Evolutionary conservation across 2,888 invertebrate species (phyloP).

Genomic region (Fragum whitleyi): DNA sequence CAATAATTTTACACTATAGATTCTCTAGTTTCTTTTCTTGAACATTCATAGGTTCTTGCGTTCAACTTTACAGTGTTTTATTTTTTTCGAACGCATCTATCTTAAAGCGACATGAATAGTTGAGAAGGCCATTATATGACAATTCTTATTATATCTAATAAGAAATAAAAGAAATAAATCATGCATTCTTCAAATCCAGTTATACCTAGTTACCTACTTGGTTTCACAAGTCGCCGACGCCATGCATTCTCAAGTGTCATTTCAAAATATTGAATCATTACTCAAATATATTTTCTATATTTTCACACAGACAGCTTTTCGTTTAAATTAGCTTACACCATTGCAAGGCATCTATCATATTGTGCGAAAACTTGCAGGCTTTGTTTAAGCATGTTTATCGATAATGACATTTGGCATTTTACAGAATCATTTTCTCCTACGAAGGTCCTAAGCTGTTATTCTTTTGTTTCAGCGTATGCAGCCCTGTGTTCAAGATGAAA

Average conservation of each 20-base stretch:
- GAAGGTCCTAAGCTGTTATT: too few relatives aligned
- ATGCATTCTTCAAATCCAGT: neutral
- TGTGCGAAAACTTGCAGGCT: neutral
- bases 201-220: neutral
- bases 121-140: neutral
- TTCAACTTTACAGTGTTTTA: too few relatives aligned
- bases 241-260: neutral
- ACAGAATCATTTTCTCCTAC: too few relatives aligned
- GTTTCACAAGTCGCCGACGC: neutral
- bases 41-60: too few relatives aligned
- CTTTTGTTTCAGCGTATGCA: too few relatives aligned
- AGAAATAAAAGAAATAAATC: slow-evolving; percentile 2
- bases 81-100: too few relatives aligned
- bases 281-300: neutral
- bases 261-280: neutral
- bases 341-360: neutral
- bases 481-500: too few relatives aligned
- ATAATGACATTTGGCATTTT: too few relatives aligned
- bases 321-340: neutral
- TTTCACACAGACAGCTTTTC: neutral
- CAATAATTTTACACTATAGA: too few relatives aligned
- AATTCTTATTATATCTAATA: neutral
- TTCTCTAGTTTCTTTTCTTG: too few relatives aligned
- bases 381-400: too few relatives aligned
- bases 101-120: too few relatives aligned